Percentiles rank a stretch among this genome's conserved stretches.
These are phyloP conservation scores for Encarsia formosa DNA, from an alignment of 2,888 invertebrate genomes.

Conservation along the genomic window DNA sequence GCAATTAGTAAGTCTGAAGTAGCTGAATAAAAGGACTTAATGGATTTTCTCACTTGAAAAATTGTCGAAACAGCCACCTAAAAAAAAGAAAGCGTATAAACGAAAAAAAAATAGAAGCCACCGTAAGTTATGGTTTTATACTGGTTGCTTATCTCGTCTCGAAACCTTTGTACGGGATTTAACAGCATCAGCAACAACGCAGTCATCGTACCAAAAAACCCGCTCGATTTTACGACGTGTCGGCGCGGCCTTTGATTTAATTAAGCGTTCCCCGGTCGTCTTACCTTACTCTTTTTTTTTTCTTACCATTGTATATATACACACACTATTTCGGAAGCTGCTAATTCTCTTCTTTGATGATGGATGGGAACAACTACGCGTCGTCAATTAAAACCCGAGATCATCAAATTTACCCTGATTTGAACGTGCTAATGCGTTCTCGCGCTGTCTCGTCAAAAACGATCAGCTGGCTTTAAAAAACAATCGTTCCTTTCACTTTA, in stretches of 20 bases:
- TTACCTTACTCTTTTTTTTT: too few species aligned
- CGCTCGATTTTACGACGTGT: constrained; percentile 44
- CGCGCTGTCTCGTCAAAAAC: too few species aligned
- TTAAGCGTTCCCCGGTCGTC: constrained; percentile 38
- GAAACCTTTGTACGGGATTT: constrained; percentile 16
- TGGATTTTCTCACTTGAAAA: constrained; percentile 22
- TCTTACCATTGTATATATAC: too few species aligned
- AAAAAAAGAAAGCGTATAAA: not conserved
- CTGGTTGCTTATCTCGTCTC: constrained; percentile 18
- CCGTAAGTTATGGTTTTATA: constrained; percentile 26
- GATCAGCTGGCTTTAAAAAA: too few species aligned
- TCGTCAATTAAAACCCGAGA: too few species aligned
- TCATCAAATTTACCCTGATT: too few species aligned
- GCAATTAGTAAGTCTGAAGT: constrained; percentile 21
- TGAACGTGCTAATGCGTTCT: too few species aligned
- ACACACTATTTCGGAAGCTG: too few species aligned
- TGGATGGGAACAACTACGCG: too few species aligned
- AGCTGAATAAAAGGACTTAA: constrained; percentile 23
- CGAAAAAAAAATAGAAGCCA: not conserved
- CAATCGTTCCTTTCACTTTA: too few species aligned
- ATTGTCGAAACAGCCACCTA: constrained; percentile 5
- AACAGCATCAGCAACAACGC: too few species aligned
- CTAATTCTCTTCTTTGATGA: too few species aligned
- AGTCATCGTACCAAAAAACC: constrained; percentile 21
- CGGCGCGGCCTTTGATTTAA: constrained; percentile 50